Evolutionary conservation across 2,888 invertebrate genomes (phyloP), one percentile per base, ranked within the genome.

Genomic region (Melitaea athalia): DNA sequence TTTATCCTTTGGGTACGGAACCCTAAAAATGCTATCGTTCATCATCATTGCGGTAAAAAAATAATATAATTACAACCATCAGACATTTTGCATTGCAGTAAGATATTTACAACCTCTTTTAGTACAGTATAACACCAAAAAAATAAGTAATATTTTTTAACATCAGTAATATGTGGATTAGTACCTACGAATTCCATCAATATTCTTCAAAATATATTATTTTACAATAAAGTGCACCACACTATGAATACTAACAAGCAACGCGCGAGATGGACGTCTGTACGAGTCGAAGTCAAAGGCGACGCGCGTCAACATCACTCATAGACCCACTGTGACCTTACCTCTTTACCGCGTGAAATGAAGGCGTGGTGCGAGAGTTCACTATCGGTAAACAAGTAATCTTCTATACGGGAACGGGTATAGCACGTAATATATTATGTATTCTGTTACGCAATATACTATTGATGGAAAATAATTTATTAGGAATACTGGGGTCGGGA

Each of bases 221-320:
- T 49, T 11, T 64, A 43, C n/a, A 12, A 63, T 55, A 61, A 43
- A 50, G 24, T 14, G 33, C 33, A 52, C 64, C 70, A 38, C 68
- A 85, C 88, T 89, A 89, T 88, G 81, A 77, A 85, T 86, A 74
- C 67, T 76, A 76, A 75, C 76, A 66, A 77, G 82, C 81, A 77
- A 76, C 77, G 72, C 78, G 81, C 80, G 77, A 80, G 47, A 81
- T 79, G 78, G 84, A 85, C 86, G 82, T 85, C 82, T 86, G 88
- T 89, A 82, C 82, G 87, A 86, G 82, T 83, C 72, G 79, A 82
- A 90, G 91, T 91, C 92, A 91, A 91, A 92, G 92, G 92, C 83
- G 87, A 86, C 78, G 77, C 79, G 80, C 85, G 87, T 87, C 88
- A 81, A 84, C 89, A 92, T 92, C 91, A 91, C 78, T 91, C 90